Evolutionary conservation across 1,140 invertebrate species (phyloP).

Genomic region (Drosophila grimshawi): DNA sequence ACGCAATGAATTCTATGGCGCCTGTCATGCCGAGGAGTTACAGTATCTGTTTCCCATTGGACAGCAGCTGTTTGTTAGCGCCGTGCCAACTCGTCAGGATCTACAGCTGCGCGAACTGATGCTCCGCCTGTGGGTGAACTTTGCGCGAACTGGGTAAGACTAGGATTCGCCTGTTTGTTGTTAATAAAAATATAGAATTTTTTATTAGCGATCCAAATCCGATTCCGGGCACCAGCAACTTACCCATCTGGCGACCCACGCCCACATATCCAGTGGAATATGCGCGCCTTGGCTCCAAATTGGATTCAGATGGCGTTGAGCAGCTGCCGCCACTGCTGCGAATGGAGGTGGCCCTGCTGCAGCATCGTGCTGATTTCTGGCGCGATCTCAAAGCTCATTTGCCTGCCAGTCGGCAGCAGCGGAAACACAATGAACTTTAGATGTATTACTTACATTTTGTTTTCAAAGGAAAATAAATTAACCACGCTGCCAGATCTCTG

Average conservation of each 20-base stretch:
- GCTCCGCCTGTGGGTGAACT: slow-evolving; percentile 89
- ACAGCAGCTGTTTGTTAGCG: slow-evolving; percentile 86
- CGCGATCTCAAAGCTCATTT: slow-evolving; percentile 61
- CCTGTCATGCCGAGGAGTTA: slow-evolving; percentile 90
- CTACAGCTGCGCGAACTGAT: slow-evolving; percentile 85
- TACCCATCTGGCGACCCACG: slow-evolving; percentile 85
- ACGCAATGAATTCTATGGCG: slow-evolving; percentile 87
- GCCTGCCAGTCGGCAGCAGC: slow-evolving; percentile 42
- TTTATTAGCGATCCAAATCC: slow-evolving; percentile 85
- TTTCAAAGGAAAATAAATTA: not conserved
- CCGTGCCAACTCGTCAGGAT: slow-evolving; percentile 84
- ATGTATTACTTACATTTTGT: slow-evolving; percentile 17
- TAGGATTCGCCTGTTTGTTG: not conserved
- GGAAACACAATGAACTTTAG: slow-evolving; percentile 51
- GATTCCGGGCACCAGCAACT: slow-evolving; percentile 53
- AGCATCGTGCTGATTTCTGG: slow-evolving; percentile 74
- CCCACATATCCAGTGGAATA: slow-evolving; percentile 84
- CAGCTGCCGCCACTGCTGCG: slow-evolving; percentile 39
- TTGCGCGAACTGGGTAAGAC: slow-evolving; percentile 88
- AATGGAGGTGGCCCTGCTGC: slow-evolving; percentile 61
- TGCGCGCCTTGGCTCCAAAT: slow-evolving; percentile 83
- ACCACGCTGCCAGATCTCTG: slow-evolving; percentile 15
- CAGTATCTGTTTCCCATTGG: slow-evolving; percentile 90
- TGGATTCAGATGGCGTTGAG: slow-evolving; percentile 36
- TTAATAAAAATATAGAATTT: not conserved